Percentiles rank a stretch among this genome's conserved stretches.
Conservation (phyloP, 2,888 invertebrate species). For the Keiferia lycopersicella region DNA sequence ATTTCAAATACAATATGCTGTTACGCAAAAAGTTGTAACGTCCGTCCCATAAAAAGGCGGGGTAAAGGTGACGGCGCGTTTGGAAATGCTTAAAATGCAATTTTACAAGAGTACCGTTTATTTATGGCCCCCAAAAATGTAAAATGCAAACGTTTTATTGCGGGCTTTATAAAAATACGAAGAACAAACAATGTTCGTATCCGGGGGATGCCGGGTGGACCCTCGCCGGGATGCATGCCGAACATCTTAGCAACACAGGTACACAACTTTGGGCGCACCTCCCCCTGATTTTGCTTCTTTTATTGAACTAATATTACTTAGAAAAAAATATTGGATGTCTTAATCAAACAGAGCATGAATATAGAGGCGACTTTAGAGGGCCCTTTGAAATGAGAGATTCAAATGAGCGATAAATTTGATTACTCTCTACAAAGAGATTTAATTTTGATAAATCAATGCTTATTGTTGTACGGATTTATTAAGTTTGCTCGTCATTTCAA, state of each 20-base stretch:
- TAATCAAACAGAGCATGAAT: slow-evolving; percentile 55
- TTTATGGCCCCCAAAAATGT: slow-evolving; percentile 78
- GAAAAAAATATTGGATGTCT: slow-evolving; percentile 37
- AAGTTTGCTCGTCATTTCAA: slow-evolving; percentile 52
- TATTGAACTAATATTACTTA: slow-evolving; percentile 33
- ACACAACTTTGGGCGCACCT: slow-evolving; percentile 32
- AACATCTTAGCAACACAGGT: slow-evolving; percentile 53
- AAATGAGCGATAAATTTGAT: slow-evolving; percentile 79
- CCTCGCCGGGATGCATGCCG: slow-evolving; percentile 43
- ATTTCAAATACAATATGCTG: slow-evolving; percentile 57
- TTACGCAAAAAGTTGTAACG: slow-evolving; percentile 59
- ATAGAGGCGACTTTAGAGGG: slow-evolving; percentile 51
- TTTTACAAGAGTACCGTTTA: slow-evolving; percentile 73
- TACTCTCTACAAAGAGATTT: slow-evolving; percentile 76
- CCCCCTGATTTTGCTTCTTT: slow-evolving; percentile 21
- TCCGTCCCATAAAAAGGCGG: slow-evolving; percentile 51
- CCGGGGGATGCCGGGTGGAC: slow-evolving; percentile 31
- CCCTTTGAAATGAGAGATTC: slow-evolving; percentile 71
- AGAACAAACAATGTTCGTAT: slow-evolving; percentile 77
- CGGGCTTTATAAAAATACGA: slow-evolving; percentile 74
- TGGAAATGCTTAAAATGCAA: slow-evolving; percentile 79
- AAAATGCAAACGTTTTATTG: slow-evolving; percentile 80
- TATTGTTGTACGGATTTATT: slow-evolving; percentile 70
- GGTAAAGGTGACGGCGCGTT: slow-evolving; percentile 70
- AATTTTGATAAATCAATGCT: slow-evolving; percentile 77